Percentiles rank a stretch among this genome's conserved stretches.
phyloP scores from a whole-genome alignment of 2,113 vertebrate species.

The rabbit (Oryctolagus cuniculus) region DNA sequence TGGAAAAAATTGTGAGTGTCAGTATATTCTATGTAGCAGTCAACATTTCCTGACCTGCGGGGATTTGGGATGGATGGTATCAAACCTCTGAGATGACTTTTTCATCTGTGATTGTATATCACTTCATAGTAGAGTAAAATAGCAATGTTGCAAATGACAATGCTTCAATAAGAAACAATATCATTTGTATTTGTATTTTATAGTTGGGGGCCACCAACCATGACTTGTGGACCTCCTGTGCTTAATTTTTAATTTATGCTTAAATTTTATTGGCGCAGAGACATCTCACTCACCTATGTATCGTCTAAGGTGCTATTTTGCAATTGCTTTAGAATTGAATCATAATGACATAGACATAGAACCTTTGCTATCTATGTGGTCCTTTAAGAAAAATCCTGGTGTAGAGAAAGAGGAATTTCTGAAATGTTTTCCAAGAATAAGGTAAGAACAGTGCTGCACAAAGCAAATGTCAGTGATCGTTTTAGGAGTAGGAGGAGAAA shows the following conservation, averaged over 20 bases:
- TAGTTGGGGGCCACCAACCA: background rate
- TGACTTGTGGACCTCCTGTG: background rate
- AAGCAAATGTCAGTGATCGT: background rate
- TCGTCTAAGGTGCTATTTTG: background rate
- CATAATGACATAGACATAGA: background rate
- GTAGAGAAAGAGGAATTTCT: background rate
- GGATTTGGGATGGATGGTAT: background rate
- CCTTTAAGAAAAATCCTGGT: background rate
- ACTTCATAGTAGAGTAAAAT: background rate
- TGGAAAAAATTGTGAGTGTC: background rate
- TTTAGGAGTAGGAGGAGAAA: background rate
- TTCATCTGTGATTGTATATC: background rate
- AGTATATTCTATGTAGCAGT: background rate
- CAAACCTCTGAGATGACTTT: background rate
- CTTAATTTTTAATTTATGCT: background rate
- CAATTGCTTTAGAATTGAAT: background rate
- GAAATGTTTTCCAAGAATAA: background rate
- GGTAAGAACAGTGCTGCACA: background rate
- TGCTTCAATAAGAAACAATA: background rate
- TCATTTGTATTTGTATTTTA: background rate
- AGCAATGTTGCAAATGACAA: background rate
- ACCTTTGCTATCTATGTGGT: background rate
- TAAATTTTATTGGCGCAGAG: background rate
- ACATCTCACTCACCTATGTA: rapidly evolving
- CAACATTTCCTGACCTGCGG: background rate